Base-by-base conservation (phyloP, 2,113 vertebrate species). In the Pseudorectes ferrugineus region DNA sequence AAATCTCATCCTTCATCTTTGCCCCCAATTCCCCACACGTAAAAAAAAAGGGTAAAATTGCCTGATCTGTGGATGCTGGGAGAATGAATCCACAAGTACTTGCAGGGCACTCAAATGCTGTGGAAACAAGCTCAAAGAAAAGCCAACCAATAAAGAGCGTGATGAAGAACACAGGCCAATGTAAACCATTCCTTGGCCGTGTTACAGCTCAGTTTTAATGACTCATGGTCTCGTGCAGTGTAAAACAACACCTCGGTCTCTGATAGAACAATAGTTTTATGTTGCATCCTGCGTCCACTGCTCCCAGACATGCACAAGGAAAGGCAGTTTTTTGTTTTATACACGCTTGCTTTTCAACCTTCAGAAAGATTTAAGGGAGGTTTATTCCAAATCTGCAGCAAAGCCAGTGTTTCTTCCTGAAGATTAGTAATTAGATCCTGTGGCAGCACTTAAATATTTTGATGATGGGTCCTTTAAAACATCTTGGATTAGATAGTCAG, bases 391-490 rank as follows among this genome's bases (percentile, higher is more conserved):
- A 76, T 86, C 51, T 80, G 61, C 43, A 48, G 79, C 67, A 87
- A 87, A 92, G 81, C 63, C 92, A 48, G 35, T 40, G 49, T 61
- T 85, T 88, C 82, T 96, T 89, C 81, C 88, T 83, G 75, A 54
- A 89, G 83, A 93, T 96, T 88, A 94, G 88, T 93, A 96, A 96
- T 79, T 55, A 80, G 95, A 95, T 92, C 77, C 92, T 43, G n/a
- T 74, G 71, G 89, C 88, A 93, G 82, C 67, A 76, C 67, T 92
- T 92, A 29, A 77, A 49, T 85, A 75, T 88, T 93, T 89, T 83
- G 71, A 78, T 86, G 79, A 66, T 80, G 81, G 63, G 59, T 93
- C 75, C 75, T 93, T 91, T 92, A 85, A 93, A 94, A 92, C 87
- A 93, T 95, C 74, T 93, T 71, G 83, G 92, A 85, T 94, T 90